Base-by-base conservation (phyloP, 1,140 invertebrate species). In the Papilio polytes region DNA sequence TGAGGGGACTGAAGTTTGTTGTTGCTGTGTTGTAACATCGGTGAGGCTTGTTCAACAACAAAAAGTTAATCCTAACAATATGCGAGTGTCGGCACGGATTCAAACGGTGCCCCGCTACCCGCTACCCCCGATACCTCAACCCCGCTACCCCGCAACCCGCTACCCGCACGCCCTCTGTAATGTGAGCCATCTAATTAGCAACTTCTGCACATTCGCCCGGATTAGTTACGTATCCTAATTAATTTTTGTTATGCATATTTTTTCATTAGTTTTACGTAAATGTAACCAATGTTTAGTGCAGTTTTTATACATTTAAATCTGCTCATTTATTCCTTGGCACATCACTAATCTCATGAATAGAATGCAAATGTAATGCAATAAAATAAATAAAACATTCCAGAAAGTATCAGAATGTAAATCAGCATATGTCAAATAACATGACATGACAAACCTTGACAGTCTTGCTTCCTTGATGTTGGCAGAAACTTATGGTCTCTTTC, bases 11-110 rank as follows among this genome's bases (percentile, higher is more conserved):
- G 63, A 70, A 70, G 63, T 70, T 66, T 31, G 63, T 66, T 66
- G 22, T 31, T 4, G 63, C 63, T 31, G n/a, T 31, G 12, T 31
- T 66, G 63, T 66, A 66, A 77, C 46, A 56, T 51, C 18, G 48
- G 48, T 51, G n/a, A 36, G 74, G 51, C 74, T 53, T 56, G 48
- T 78, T 41, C 26, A 36, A 78, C 51, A 78, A 78, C 74, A 78
- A 78, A 78, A 78, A 78, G 74, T 78, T 78, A 78, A 78, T 78
- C 74, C 74, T n/a, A 78, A 78, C 74, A 78, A 78, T 56, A 56
- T 59, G 51, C 74, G 74, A 56, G 31, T 78, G 63, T 36, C 63
- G 74, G 74, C 9, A 56, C 74, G 51, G 51, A 78, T 78, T 78
- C 74, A 78, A 78, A 56, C 74, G 46, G 63, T 70, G 31, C 63